A percentile compares a stretch with the other conserved stretches of the same genome.
phyloP scores from a whole-genome alignment of 1,140 invertebrate genomes.

The Nymphalis io region DNA sequence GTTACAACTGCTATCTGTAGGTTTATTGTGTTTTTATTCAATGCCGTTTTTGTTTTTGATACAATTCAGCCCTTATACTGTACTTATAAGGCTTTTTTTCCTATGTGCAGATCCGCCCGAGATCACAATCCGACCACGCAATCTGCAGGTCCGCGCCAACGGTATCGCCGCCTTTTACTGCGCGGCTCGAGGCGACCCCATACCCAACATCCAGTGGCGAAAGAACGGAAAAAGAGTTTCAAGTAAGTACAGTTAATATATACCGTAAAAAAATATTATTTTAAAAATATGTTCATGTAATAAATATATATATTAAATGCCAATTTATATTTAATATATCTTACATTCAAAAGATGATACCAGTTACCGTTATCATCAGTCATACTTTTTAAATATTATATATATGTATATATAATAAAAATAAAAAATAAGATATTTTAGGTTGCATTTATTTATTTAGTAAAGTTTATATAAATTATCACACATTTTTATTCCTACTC shows the following conservation, averaged over 20 bases:
- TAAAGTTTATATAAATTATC: no score
- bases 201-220: constrained; percentile 93
- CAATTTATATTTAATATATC: no score
- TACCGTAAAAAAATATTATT: background rate
- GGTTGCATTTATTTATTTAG: no score
- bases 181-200: constrained; percentile 93
- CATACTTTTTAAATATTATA: no score
- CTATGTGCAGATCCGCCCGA: constrained; percentile 91
- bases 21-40: background rate
- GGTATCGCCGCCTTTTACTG: constrained; percentile 98
- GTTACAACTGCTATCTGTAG: background rate
- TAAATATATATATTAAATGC: no score
- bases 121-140: constrained; percentile 91
- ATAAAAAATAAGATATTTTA: no score
- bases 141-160: constrained; percentile 93
- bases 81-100: constrained; percentile 66
- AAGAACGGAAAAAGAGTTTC: constrained; percentile 93
- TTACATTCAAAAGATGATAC: no score
- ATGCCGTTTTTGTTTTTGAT: background rate
- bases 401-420: no score
- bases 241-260: constrained; percentile 81
- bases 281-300: no score
- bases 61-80: constrained; percentile 18
- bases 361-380: no score
- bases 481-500: no score